Percentiles rank a stretch among this genome's conserved stretches.
Evolutionary conservation across 1,140 invertebrate species (phyloP).

Genomic region (Cecropterus lyciades): DNA sequence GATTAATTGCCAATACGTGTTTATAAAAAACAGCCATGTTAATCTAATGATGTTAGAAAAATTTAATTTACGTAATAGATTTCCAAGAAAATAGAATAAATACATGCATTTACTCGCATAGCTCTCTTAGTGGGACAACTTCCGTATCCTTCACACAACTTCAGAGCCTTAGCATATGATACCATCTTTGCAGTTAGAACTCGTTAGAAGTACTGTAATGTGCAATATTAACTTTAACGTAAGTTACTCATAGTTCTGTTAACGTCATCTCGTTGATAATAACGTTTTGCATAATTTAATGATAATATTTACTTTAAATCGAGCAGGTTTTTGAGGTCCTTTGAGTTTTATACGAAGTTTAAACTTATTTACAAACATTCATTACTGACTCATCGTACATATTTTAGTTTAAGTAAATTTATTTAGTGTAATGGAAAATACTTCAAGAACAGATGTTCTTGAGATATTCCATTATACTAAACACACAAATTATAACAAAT

Average conservation of each 20-base stretch:
- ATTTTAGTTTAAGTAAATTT: no score
- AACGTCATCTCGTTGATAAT: neutral
- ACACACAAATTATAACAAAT: no score
- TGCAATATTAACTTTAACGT: conserved; percentile 3
- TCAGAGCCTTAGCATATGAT: neutral
- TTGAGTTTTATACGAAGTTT: neutral
- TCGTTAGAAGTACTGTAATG: neutral
- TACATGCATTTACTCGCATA: neutral
- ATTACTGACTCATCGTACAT: no score
- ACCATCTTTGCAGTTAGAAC: neutral
- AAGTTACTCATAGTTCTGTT: neutral
- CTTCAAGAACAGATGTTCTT: no score
- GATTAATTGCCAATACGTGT: no score
- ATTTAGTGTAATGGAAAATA: no score
- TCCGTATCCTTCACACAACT: neutral
- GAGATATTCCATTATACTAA: no score
- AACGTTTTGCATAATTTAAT: neutral
- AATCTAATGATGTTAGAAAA: no score
- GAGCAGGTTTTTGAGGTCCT: neutral
- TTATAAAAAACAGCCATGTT: no score
- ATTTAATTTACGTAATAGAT: no score
- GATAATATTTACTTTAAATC: neutral
- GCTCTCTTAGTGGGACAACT: neutral
- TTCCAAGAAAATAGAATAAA: no score
- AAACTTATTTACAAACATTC: neutral